These are phyloP conservation scores for Aporophyla nigra DNA, from an alignment of 2,888 invertebrate species.

Conservation along the genomic window DNA sequence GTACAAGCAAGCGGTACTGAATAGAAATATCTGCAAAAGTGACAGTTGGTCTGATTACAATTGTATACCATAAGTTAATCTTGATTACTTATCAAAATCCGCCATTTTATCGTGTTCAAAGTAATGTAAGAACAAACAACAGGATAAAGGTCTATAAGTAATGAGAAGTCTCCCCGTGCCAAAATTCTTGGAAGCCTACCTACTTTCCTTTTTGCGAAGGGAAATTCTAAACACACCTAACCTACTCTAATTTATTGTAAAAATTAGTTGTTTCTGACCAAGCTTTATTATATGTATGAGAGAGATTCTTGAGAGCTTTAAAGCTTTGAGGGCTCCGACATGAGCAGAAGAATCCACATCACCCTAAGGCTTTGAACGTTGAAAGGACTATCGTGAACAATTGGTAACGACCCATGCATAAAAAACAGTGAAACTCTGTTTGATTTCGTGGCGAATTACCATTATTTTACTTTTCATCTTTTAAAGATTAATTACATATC, in stretches of 20 bases:
- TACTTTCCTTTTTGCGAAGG: conserved; percentile 7
- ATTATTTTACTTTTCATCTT: background rate
- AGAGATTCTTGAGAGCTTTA: background rate
- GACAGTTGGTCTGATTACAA: conserved; percentile 7
- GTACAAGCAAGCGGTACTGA: conserved; percentile 20
- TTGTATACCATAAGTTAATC: conserved; percentile 16
- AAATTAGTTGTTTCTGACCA: conserved; percentile 17
- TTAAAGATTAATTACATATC: conserved; percentile 3
- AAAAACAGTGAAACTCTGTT: background rate
- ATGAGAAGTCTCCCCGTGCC: conserved; percentile 7
- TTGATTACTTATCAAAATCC: conserved; percentile 36
- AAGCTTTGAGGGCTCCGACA: background rate
- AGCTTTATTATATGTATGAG: conserved; percentile 2
- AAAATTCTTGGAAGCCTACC: conserved; percentile 22
- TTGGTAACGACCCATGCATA: background rate
- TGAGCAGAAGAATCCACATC: background rate
- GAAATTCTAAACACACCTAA: conserved; percentile 16
- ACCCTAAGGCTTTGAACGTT: background rate
- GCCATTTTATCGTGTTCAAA: conserved; percentile 19
- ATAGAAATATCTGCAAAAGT: conserved; percentile 26
- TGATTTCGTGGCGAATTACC: background rate
- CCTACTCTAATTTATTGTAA: conserved; percentile 12
- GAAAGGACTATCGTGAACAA: background rate
- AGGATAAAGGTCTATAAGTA: background rate
- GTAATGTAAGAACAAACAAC: conserved; percentile 28